Base-by-base conservation (phyloP, 1,140 invertebrate genomes). In the Neodiprion virginianus region DNA sequence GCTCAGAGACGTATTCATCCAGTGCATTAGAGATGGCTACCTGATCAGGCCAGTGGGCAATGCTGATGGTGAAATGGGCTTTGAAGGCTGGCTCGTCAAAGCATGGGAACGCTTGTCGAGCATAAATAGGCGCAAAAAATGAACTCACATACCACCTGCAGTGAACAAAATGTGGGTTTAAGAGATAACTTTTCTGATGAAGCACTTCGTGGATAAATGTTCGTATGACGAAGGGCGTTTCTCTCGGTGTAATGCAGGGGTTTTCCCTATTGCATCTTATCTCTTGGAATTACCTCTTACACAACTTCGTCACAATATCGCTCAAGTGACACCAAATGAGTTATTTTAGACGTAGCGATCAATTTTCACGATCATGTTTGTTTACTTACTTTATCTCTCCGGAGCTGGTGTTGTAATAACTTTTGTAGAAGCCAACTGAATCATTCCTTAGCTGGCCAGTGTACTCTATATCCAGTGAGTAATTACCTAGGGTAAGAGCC, bases 81-180 rank as follows among this genome's bases (percentile, higher is more conserved):
- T 95, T 96, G 77, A 93, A 91, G 9, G 89, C 87, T 0, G 96
- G 96, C 81, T 97, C 96, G 85, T 97, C 96, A 79, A 94, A 96
- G 83, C 95, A 96, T 0, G 96, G 96, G 81, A 96, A 96, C 2
- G 93, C 93, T 53, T 91, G 89, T 8, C 96, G 89, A 1, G 95
- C 94, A 85, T 93, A 91, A 0, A 93, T 94, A 0, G 95, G 91
- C 81, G 96, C 91, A 78, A 96, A 92, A 85, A 96, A 95, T 0
- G 94, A 94, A 1, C 93, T 92, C 0, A 93, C 91, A 23, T 95
- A 81, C 79, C 90, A 92, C 71, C 93, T 94, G 76, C 47, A 87
- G 88, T 50, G 77, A 21, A 77, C 48, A 77, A 76, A 17, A 69
- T 12, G 28, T 17, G 78, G 28, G 66, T 47, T 17, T 77, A 75